These are phyloP conservation scores for Hypomecis punctinalis DNA, from an alignment of 2,888 invertebrate genomes.

Conservation along the genomic window DNA sequence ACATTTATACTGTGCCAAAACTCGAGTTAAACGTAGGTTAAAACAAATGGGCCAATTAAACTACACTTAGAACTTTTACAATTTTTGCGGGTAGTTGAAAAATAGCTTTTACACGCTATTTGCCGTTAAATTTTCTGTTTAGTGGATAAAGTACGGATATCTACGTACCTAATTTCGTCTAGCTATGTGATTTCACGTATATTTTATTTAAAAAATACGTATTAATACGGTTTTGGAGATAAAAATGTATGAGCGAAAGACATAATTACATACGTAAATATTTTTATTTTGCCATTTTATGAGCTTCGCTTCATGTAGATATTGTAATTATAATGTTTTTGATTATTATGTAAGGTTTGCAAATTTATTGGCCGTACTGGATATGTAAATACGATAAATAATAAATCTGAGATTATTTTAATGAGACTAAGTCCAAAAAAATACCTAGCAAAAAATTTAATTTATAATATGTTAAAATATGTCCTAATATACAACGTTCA, in stretches of 20 bases:
- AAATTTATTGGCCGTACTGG: constrained; percentile 22
- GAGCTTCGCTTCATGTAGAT: constrained; percentile 77
- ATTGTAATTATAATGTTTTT: constrained; percentile 56
- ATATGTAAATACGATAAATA: constrained; percentile 14
- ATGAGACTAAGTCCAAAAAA: too few relatives aligned
- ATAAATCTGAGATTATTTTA: background rate
- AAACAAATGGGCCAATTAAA: constrained; percentile 75
- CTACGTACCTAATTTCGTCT: background rate
- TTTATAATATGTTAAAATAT: too few relatives aligned
- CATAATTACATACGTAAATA: background rate
- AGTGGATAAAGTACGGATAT: background rate
- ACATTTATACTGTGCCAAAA: constrained; percentile 26
- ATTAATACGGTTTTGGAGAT: too few relatives aligned
- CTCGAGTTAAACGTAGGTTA: constrained; percentile 36
- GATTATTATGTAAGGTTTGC: constrained; percentile 50
- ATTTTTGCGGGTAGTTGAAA: constrained; percentile 66
- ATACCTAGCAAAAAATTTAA: too few relatives aligned
- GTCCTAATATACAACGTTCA: too few relatives aligned
- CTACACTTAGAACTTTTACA: constrained; percentile 55
- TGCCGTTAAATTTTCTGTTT: constrained; percentile 59
- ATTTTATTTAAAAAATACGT: too few relatives aligned
- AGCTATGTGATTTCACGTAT: too few relatives aligned
- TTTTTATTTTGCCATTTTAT: constrained; percentile 25
- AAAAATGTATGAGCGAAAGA: too few relatives aligned
- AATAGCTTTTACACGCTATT: constrained; percentile 75